Percentiles rank a stretch among this genome's conserved stretches.
Conservation (phyloP, 2,113 vertebrate species). For the Misgurnus anguillicaudatus region DNA sequence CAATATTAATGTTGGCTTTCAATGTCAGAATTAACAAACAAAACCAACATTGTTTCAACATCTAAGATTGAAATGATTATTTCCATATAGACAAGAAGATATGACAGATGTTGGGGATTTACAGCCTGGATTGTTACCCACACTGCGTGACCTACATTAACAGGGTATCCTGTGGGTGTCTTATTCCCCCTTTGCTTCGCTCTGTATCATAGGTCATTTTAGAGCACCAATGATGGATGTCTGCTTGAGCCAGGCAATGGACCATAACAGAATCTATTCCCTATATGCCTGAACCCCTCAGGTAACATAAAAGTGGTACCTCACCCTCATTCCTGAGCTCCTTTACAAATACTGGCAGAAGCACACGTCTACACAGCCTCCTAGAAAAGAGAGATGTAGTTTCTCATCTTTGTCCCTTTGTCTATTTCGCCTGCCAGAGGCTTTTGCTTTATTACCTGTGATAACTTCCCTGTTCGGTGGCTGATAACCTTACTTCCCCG, state of each 20-base stretch:
- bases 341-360: neutral
- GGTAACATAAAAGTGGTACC: neutral
- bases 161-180: slow-evolving; percentile 4
- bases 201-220: neutral
- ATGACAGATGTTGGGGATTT: neutral
- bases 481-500: slow-evolving; percentile 60
- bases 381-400: slow-evolving; percentile 3
- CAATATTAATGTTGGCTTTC: neutral
- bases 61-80: neutral
- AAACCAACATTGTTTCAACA: neutral
- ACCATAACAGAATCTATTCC: slow-evolving; percentile 19
- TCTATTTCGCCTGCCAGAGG: slow-evolving; percentile 51
- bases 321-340: neutral
- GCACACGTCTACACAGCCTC: slow-evolving; percentile 27
- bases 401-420: slow-evolving; percentile 21
- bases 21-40: neutral
- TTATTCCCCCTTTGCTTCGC: neutral
- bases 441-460: slow-evolving; percentile 47
- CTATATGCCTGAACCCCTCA: slow-evolving; percentile 3
- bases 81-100: neutral
- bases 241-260: slow-evolving; percentile 6
- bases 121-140: neutral
- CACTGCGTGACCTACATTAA: slow-evolving; percentile 19
- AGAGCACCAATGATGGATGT: slow-evolving; percentile 24
- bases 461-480: slow-evolving; percentile 49